phyloP scores from a whole-genome alignment of 1,140 invertebrate genomes.

The Camponotus pennsylvanicus region DNA sequence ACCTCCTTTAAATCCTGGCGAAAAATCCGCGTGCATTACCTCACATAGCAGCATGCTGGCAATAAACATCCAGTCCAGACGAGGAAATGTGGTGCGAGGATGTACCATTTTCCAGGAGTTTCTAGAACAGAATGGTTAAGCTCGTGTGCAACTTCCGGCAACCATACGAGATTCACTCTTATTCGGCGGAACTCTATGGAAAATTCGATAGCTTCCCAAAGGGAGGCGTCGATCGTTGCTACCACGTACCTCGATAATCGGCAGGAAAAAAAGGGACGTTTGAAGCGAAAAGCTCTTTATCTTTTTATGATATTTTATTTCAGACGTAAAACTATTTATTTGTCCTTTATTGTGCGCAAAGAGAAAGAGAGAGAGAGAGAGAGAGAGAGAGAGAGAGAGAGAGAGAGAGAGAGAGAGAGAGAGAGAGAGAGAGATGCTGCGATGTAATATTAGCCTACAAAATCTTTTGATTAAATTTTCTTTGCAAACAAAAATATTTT shows the following conservation, averaged over 20 bases:
- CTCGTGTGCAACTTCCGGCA: slow-evolving; percentile 61
- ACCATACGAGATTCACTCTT: slow-evolving; percentile 45
- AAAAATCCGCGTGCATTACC: slow-evolving; percentile 61
- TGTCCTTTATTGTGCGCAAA: slow-evolving; percentile 30
- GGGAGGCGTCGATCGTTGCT: slow-evolving; percentile 63
- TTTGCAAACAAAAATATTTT: slow-evolving; percentile 8
- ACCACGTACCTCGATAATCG: slow-evolving; percentile 16
- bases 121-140: slow-evolving; percentile 53
- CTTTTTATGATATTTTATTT: slow-evolving; percentile 56
- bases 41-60: slow-evolving; percentile 9
- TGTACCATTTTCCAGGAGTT: slow-evolving; percentile 50
- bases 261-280: slow-evolving; percentile 24
- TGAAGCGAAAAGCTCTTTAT: slow-evolving; percentile 9
- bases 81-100: slow-evolving; percentile 28
- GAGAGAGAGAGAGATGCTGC: no score
- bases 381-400: no score
- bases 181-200: slow-evolving; percentile 55
- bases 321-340: slow-evolving; percentile 60
- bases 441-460: no score
- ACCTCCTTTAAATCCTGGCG: neutral
- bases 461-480: neutral
- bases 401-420: no score
- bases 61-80: slow-evolving; percentile 57
- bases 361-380: neutral
- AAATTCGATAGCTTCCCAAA: slow-evolving; percentile 65